Evolutionary conservation across 2,797 vertebrate genomes (phyloP).

Genomic region (Benthosema pterotum): DNA sequence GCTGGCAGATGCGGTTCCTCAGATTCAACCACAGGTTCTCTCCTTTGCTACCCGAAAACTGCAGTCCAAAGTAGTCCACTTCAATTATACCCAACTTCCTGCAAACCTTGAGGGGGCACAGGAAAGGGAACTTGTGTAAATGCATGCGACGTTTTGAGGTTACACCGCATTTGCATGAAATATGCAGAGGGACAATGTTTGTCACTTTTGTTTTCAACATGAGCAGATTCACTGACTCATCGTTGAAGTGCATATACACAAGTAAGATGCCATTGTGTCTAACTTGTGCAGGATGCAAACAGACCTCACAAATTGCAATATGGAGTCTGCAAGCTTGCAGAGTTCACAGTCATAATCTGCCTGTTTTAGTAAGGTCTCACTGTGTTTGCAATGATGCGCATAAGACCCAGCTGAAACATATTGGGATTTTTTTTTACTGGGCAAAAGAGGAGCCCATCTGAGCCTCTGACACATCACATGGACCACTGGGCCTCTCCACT

Average conservation of each 20-base stretch:
- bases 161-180: constrained; percentile 1
- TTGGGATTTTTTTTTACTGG: constrained; percentile 41
- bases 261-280: too few relatives aligned
- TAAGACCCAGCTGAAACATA: constrained; percentile 30
- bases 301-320: too few relatives aligned
- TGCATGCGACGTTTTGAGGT: too few relatives aligned
- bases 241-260: constrained; percentile 32
- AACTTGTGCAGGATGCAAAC: too few relatives aligned
- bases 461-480: constrained; percentile 44
- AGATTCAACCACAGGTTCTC: constrained; percentile 98
- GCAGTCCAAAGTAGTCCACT: constrained; percentile 97
- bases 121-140: constrained; percentile 1
- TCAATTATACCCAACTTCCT: constrained; percentile 96
- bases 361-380: too few relatives aligned
- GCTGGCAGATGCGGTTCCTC: constrained; percentile 97
- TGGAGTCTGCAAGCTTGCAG: too few relatives aligned
- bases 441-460: constrained; percentile 26
- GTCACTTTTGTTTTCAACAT: constrained; percentile 16
- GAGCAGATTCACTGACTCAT: background rate
- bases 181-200: background rate
- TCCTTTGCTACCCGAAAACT: constrained; percentile 95
- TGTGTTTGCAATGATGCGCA: too few relatives aligned
- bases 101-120: constrained; percentile 85
- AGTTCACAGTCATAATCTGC: too few relatives aligned
- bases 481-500: constrained; percentile 25